Base-by-base conservation (phyloP, 1,140 invertebrate species). In the Macrotrachela quadricornifera region DNA sequence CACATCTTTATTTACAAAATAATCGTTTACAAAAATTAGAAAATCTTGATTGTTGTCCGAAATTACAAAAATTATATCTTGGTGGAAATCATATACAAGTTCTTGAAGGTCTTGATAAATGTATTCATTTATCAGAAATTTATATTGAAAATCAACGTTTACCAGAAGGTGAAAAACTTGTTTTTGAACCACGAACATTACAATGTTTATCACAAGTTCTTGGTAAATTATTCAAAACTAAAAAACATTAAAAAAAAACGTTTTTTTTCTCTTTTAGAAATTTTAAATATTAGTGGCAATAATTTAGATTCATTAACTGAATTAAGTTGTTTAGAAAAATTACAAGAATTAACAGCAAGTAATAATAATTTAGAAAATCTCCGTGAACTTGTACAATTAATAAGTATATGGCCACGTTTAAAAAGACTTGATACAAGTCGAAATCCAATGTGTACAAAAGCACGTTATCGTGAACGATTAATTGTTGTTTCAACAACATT, bases 1-100 rank as follows among this genome's bases (percentile, higher is more conserved):
- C 66, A 12, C 66, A 70, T 58, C 56, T 71, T 12, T 71, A 71
- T 55, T 58, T 71, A 17, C 68, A 71, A 56, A 71, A 70, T 54
- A 71, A 70, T 56, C 52, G 62, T 39, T 67, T 71, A 41, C 59
- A 57, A 46, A 62, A 59, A 45, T 60, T 71, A 49, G 64, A 69
- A 49, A 62, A 64, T 49, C 58, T 71, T 1, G 45, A 56, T 45
- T 54, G 56, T 16, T 57, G 70, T 10, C 52, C 17, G 30, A 61
- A 61, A 40, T 59, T 71, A 4, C 61, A 60, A 42, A 70, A 70
- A 62, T 52, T 71, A 67, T 70, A 62, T 51, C 38, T 71, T 40
- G 68, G 68, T 39, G 62, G 63, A 16, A 71, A 71, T 54, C 50
- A 52, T 49, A 66, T 71, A 9, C 66, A 63, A 49, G 66, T 71